phyloP scores from a whole-genome alignment of 2,113 vertebrate genomes.

The Tretioscincus oriximinensis region DNA sequence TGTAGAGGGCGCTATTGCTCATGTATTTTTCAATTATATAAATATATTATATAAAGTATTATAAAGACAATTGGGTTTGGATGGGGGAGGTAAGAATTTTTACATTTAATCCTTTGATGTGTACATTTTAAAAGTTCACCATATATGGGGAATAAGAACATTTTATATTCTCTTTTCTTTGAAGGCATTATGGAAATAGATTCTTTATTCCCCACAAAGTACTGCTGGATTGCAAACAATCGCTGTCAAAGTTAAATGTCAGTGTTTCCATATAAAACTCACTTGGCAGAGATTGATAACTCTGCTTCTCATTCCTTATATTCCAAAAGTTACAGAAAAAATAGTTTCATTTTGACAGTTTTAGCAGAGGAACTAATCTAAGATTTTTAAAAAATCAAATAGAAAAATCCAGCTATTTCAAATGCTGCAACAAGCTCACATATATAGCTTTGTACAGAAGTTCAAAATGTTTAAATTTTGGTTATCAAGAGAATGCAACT shows the following conservation, averaged over 20 bases:
- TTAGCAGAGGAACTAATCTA: not conserved
- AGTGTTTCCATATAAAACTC: slow-evolving; percentile 58
- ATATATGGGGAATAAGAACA: slow-evolving; percentile 54
- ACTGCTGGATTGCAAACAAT: slow-evolving; percentile 46
- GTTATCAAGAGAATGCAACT: not conserved
- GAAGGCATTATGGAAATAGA: slow-evolving; percentile 59
- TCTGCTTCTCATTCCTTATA: slow-evolving; percentile 44
- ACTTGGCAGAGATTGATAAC: slow-evolving; percentile 54
- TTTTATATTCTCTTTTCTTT: slow-evolving; percentile 57
- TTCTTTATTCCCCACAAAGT: slow-evolving; percentile 33
- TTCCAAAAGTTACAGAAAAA: slow-evolving; percentile 45
- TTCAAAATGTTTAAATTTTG: not conserved
- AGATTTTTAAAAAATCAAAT: not conserved
- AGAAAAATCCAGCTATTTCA: not conserved
- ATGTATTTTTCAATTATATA: slow-evolving; percentile 62
- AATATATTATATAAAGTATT: too few species aligned
- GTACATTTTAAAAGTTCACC: slow-evolving; percentile 64
- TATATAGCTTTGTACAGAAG: not conserved
- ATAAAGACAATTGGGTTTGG: slow-evolving; percentile 24
- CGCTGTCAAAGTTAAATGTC: slow-evolving; percentile 51
- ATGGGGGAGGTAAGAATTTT: slow-evolving; percentile 16
- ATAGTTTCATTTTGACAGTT: slow-evolving; percentile 46
- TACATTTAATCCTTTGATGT: slow-evolving; percentile 56
- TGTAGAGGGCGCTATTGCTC: slow-evolving; percentile 84
- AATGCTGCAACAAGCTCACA: not conserved